Evolutionary conservation across 1,140 invertebrate species (phyloP).

Genomic region (Leptestheria dahalacensis): DNA sequence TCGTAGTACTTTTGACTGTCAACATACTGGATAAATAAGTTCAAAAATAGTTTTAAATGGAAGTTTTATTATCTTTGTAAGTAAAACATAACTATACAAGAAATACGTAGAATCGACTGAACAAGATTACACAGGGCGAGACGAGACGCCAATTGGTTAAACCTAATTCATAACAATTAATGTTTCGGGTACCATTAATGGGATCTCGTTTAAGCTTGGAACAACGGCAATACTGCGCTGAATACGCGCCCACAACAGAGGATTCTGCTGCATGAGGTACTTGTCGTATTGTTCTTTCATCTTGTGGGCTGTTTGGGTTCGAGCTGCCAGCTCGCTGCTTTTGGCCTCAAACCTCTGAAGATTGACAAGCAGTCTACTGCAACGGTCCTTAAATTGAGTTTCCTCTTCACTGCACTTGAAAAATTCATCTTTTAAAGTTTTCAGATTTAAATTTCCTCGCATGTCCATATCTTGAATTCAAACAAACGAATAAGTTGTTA

Average conservation of each 20-base stretch:
- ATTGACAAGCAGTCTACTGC: neutral
- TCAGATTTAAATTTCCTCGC: too few relatives aligned
- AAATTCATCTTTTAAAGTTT: neutral
- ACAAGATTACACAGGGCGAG: too few relatives aligned
- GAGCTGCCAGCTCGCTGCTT: neutral
- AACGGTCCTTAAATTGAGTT: neutral
- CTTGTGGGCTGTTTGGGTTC: constrained; percentile 1
- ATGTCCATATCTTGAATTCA: too few relatives aligned
- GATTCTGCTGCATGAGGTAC: constrained; percentile 4
- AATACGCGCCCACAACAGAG: constrained; percentile 9
- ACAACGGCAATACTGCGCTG: neutral
- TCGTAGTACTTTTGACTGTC: neutral
- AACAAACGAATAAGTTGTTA: too few relatives aligned
- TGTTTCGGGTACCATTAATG: too few relatives aligned
- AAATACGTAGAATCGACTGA: too few relatives aligned
- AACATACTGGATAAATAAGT: neutral
- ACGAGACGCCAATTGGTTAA: too few relatives aligned
- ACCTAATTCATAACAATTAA: too few relatives aligned
- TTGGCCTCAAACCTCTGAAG: constrained; percentile 2
- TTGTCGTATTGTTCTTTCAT: constrained; percentile 10
- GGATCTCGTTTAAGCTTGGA: neutral
- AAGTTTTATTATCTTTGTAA: too few relatives aligned
- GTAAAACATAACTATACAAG: too few relatives aligned
- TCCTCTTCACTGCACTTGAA: neutral
- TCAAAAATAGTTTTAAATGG: neutral